phyloP scores from a whole-genome alignment of 2,888 invertebrate genomes.

The Bimastos eiseni region DNA sequence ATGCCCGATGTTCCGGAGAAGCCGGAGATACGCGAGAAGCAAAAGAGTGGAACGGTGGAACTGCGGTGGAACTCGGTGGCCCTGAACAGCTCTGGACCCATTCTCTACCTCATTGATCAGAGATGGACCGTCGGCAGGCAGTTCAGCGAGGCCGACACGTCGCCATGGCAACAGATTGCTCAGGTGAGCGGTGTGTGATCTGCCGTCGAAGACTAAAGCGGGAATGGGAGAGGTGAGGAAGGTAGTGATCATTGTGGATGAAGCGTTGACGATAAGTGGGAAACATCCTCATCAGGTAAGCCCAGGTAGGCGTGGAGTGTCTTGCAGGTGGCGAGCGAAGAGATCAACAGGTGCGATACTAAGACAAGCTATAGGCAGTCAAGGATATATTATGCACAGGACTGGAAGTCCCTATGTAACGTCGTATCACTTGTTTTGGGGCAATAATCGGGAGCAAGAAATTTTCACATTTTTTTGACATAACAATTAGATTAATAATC shows the following conservation, averaged over 20 bases:
- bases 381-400: no score
- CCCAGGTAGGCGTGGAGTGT: no score
- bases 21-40: constrained; percentile 9
- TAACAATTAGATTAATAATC: no score
- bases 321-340: no score
- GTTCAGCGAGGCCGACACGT: constrained; percentile 8
- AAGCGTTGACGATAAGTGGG: not conserved
- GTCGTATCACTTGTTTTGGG: no score
- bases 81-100: constrained; percentile 24
- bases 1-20: not conserved
- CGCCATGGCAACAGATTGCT: constrained; percentile 23
- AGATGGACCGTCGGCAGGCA: not conserved
- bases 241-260: not conserved
- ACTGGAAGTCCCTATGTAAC: no score
- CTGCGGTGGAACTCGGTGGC: constrained; percentile 16
- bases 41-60: constrained; percentile 16
- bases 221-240: not conserved
- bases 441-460: no score
- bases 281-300: not conserved
- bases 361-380: no score
- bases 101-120: constrained; percentile 23
- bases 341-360: no score
- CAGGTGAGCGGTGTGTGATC: constrained; percentile 1
- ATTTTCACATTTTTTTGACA: no score
- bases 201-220: not conserved